Evolutionary conservation across 2,888 invertebrate species (phyloP).

Genomic region (Rhagium mordax): DNA sequence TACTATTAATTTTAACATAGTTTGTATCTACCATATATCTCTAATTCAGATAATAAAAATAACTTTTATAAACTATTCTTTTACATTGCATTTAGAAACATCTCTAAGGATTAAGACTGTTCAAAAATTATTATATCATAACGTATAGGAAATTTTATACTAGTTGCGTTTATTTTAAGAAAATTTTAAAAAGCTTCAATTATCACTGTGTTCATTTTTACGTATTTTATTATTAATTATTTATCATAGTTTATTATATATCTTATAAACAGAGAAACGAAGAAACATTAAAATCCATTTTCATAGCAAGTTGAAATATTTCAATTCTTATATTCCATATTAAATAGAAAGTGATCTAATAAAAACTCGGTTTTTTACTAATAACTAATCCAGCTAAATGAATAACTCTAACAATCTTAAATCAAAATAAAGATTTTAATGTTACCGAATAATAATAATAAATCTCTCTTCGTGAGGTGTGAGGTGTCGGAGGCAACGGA

Average conservation of each 20-base stretch:
- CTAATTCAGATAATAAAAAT: slow-evolving; percentile 60
- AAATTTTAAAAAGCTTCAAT: slow-evolving; percentile 46
- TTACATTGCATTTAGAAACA: slow-evolving; percentile 65
- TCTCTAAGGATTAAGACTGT: slow-evolving; percentile 66
- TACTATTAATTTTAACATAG: slow-evolving; percentile 55
- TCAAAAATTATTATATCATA: slow-evolving; percentile 63
- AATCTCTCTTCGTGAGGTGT: no score
- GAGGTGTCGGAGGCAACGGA: no score
- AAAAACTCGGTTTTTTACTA: no score
- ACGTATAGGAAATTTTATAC: slow-evolving; percentile 60
- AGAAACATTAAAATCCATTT: background rate
- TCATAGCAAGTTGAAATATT: background rate
- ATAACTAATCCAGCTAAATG: no score
- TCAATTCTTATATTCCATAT: no score
- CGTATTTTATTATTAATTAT: slow-evolving; percentile 53
- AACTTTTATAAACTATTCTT: slow-evolving; percentile 66
- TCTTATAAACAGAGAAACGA: slow-evolving; percentile 9
- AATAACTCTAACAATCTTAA: no score
- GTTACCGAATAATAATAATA: no score
- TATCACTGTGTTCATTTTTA: slow-evolving; percentile 58
- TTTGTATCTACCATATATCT: slow-evolving; percentile 64
- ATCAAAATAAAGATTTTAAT: no score
- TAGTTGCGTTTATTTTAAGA: slow-evolving; percentile 57
- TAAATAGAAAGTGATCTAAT: background rate
- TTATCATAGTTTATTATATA: slow-evolving; percentile 50